Evolutionary conservation across 2,888 invertebrate species (phyloP).

Genomic region (Laothoe populi): DNA sequence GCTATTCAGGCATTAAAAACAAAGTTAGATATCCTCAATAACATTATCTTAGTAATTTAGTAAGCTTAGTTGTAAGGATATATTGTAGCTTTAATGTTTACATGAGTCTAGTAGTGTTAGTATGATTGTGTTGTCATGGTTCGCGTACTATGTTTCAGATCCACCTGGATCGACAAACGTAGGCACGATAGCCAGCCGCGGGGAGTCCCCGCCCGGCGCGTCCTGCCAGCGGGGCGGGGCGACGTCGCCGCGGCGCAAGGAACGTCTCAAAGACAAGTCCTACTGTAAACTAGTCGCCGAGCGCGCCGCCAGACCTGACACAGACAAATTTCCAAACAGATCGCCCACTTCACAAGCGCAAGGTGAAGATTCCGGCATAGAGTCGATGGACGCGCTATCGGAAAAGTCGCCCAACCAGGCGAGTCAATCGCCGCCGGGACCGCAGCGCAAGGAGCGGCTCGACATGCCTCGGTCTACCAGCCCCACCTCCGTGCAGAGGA

Average conservation of each 20-base stretch:
- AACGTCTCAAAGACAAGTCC: constrained; percentile 80
- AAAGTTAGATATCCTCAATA: too few relatives aligned
- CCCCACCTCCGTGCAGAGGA: constrained; percentile 77
- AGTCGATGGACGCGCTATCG: constrained; percentile 96
- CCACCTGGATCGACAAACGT: constrained; percentile 88
- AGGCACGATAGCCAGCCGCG: constrained; percentile 83
- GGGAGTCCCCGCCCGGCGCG: constrained; percentile 65
- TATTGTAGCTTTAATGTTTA: background rate
- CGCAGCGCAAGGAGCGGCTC: constrained; percentile 71
- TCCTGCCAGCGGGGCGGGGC: constrained; percentile 61
- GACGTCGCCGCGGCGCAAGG: constrained; percentile 65
- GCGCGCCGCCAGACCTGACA: constrained; percentile 57
- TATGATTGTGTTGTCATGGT: constrained; percentile 1
- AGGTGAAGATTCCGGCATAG: constrained; percentile 96
- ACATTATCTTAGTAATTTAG: too few relatives aligned
- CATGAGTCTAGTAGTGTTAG: background rate
- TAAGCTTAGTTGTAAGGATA: too few relatives aligned
- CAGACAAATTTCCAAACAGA: constrained; percentile 69
- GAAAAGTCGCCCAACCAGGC: constrained; percentile 96
- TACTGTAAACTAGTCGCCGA: constrained; percentile 85
- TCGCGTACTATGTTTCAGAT: constrained; percentile 56
- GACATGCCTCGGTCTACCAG: constrained; percentile 75
- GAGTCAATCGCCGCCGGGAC: constrained; percentile 88
- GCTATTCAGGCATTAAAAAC: too few relatives aligned
- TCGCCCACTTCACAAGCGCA: constrained; percentile 85